Evolutionary conservation across 2,888 invertebrate species (phyloP).

Genomic region (Nymphalis urticae): DNA sequence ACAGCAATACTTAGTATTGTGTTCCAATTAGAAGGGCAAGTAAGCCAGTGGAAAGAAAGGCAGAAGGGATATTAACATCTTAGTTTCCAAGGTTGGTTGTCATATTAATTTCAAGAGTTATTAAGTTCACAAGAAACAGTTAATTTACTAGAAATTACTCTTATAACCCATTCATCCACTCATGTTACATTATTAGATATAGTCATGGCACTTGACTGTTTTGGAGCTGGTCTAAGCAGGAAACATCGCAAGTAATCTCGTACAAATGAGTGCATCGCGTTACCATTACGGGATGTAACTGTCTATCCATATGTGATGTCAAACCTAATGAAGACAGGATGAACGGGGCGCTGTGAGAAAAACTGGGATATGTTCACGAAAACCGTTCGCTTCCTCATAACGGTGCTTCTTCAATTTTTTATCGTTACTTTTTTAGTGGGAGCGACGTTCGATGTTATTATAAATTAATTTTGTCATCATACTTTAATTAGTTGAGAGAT

Average conservation of each 20-base stretch:
- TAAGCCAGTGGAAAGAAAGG: no score
- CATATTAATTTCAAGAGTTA: not conserved
- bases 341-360: conserved; percentile 50
- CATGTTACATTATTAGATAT: conserved; percentile 11
- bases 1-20: no score
- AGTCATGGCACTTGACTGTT: conserved; percentile 13
- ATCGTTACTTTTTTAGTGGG: not conserved
- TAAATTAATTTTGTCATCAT: no score
- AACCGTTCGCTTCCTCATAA: conserved; percentile 27
- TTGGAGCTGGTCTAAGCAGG: conserved; percentile 24
- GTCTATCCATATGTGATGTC: conserved; percentile 43
- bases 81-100: no score
- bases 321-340: conserved; percentile 58
- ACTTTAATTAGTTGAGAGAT: no score
- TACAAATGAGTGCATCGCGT: conserved; percentile 42
- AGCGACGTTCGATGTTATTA: no score
- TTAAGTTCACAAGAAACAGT: not conserved
- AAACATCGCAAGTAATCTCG: conserved; percentile 34
- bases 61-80: no score
- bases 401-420: conserved; percentile 20
- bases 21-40: no score
- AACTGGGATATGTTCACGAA: conserved; percentile 34
- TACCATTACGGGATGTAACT: conserved; percentile 34
- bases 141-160: not conserved
- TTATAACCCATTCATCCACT: conserved; percentile 2